A percentile compares a stretch with the other conserved stretches of the same genome.
These are phyloP conservation scores for Palloptera scutellata DNA, from an alignment of 2,888 invertebrate genomes.

Conservation along the genomic window DNA sequence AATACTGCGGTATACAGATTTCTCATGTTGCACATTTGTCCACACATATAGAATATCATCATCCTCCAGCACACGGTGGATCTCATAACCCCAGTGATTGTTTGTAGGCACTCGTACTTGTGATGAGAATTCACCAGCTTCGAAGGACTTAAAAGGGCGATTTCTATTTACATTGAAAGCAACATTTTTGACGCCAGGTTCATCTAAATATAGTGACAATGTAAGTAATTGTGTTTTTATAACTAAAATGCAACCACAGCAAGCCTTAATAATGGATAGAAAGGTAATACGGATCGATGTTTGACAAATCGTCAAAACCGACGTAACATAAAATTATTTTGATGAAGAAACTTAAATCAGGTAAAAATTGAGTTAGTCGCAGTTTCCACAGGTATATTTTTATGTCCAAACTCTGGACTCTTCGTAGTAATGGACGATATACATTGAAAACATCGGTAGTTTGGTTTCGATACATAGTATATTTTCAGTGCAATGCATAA, in stretches of 20 bases:
- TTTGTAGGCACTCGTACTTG: constrained; percentile 64
- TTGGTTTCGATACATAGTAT: too few relatives aligned
- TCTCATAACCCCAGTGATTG: constrained; percentile 67
- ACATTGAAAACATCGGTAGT: too few relatives aligned
- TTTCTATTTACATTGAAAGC: constrained; percentile 74
- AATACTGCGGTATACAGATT: constrained; percentile 61
- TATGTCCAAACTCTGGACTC: too few relatives aligned
- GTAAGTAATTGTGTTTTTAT: constrained; percentile 2
- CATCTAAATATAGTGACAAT: constrained; percentile 60
- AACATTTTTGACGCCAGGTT: constrained; percentile 67
- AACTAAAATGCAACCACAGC: neutral
- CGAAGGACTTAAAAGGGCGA: constrained; percentile 64
- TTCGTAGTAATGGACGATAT: too few relatives aligned
- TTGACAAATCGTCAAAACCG: too few relatives aligned
- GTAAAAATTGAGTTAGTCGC: too few relatives aligned
- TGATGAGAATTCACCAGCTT: constrained; percentile 67
- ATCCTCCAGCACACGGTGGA: constrained; percentile 64
- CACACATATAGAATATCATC: constrained; percentile 72
- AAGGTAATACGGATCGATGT: too few relatives aligned
- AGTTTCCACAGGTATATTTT: too few relatives aligned
- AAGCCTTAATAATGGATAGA: too few relatives aligned
- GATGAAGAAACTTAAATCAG: too few relatives aligned
- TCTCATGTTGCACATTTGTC: constrained; percentile 68
- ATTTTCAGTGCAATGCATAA: too few relatives aligned
- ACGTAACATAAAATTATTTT: too few relatives aligned